Evolutionary conservation across 2,797 vertebrate species (phyloP).

Genomic region (Chelonia mydas): DNA sequence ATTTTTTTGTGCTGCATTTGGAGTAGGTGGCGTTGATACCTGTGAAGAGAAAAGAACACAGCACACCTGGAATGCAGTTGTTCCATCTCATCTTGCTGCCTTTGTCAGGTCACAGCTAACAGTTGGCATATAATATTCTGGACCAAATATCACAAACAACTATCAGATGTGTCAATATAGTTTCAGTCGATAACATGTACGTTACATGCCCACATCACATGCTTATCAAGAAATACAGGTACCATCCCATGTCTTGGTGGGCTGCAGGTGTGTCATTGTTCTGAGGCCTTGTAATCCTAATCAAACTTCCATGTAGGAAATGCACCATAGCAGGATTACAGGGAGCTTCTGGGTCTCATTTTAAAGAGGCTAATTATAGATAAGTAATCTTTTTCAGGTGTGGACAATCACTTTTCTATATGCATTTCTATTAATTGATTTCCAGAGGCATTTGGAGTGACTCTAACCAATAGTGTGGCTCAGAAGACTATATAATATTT

Average conservation of each 20-base stretch:
- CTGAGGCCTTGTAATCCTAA: not conserved
- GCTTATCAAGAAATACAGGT: not conserved
- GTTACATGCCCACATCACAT: not conserved
- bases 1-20: not conserved
- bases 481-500: not conserved
- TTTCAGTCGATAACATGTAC: not conserved
- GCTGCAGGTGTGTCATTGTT: not conserved
- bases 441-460: not conserved
- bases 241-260: not conserved
- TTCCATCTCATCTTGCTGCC: not conserved
- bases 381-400: fast-evolving
- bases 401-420: not conserved
- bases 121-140: not conserved
- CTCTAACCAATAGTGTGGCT: not conserved
- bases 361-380: not conserved
- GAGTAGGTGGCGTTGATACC: not conserved
- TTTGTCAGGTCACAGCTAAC: not conserved
- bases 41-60: not conserved
- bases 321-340: fast-evolving
- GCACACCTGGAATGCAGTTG: not conserved
- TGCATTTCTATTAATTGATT: not conserved
- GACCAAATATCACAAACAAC: not conserved
- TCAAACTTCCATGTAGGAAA: not conserved
- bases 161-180: not conserved
- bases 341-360: fast-evolving